Percentiles rank a stretch among this genome's conserved stretches.
Evolutionary conservation across 2,888 invertebrate genomes (phyloP).

Genomic region (Ferrisia virgata): DNA sequence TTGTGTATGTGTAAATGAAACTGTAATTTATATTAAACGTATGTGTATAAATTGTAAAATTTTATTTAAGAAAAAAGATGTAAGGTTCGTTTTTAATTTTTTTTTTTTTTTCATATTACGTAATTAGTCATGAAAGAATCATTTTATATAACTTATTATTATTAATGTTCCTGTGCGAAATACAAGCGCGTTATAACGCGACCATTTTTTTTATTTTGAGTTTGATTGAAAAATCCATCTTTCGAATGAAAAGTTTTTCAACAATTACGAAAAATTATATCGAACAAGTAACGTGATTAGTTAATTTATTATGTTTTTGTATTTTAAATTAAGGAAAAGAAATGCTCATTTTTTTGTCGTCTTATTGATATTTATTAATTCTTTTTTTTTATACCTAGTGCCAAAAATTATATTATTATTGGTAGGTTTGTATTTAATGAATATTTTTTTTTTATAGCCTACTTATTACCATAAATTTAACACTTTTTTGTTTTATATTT

Average conservation of each 20-base stretch:
- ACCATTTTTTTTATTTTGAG: not conserved
- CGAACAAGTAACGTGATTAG: not conserved
- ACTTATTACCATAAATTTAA: conserved; percentile 27
- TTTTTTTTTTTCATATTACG: not conserved
- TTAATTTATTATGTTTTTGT: conserved; percentile 24
- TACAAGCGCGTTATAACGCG: too few species aligned
- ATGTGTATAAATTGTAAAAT: conserved; percentile 11
- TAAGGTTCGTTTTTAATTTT: not conserved
- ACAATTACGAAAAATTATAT: not conserved
- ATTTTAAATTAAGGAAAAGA: not conserved
- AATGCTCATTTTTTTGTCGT: conserved; percentile 30
- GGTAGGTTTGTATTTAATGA: conserved; percentile 13
- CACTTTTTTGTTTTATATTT: not conserved
- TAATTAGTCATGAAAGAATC: conserved; percentile 25
- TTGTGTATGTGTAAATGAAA: not conserved
- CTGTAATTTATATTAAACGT: not conserved
- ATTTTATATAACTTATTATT: conserved; percentile 8
- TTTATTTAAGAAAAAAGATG: not conserved
- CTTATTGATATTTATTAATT: not conserved
- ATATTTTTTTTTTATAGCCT: not conserved
- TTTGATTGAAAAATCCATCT: not conserved
- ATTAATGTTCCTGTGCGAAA: conserved; percentile 24
- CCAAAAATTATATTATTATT: conserved; percentile 38
- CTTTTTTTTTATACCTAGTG: conserved; percentile 32
- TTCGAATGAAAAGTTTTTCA: not conserved